Conservation (phyloP, 1,140 invertebrate genomes). For the Telenomus remus region DNA sequence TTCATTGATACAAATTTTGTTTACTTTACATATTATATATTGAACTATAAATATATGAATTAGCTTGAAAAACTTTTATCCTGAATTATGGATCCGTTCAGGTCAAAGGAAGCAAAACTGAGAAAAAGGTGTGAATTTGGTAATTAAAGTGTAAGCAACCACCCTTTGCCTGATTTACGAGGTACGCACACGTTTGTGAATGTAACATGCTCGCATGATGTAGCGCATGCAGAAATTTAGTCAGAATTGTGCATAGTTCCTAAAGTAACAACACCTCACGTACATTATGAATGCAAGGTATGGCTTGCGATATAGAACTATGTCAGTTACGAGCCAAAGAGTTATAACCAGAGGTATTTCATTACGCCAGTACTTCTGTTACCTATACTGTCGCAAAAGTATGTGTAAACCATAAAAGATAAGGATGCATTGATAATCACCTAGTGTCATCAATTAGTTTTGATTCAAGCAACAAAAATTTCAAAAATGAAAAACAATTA, state of each 20-base stretch:
- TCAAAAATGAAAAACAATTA: too few relatives aligned
- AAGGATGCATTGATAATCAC: constrained; percentile 9
- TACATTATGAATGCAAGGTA: constrained; percentile 16
- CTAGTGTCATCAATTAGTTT: too few relatives aligned
- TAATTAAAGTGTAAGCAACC: too few relatives aligned
- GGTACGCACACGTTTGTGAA: not conserved
- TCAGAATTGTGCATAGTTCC: constrained; percentile 22
- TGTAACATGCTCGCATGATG: constrained; percentile 4
- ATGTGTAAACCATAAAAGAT: constrained; percentile 16
- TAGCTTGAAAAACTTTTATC: too few relatives aligned
- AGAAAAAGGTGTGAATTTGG: too few relatives aligned
- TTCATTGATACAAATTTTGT: too few relatives aligned
- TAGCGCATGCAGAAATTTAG: not conserved
- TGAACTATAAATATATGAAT: too few relatives aligned
- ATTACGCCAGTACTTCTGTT: constrained; percentile 33
- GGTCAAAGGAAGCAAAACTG: too few relatives aligned
- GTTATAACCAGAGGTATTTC: constrained; percentile 25
- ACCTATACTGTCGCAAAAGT: constrained; percentile 36
- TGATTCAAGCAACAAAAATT: not conserved
- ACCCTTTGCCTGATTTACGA: too few relatives aligned
- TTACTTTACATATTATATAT: too few relatives aligned
- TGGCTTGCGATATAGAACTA: constrained; percentile 12
- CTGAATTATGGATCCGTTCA: too few relatives aligned
- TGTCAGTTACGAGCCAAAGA: constrained; percentile 27
- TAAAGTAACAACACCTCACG: constrained; percentile 17